Evolutionary conservation across 2,797 vertebrate genomes (phyloP).

Genomic region (Pangasius larnaudii): DNA sequence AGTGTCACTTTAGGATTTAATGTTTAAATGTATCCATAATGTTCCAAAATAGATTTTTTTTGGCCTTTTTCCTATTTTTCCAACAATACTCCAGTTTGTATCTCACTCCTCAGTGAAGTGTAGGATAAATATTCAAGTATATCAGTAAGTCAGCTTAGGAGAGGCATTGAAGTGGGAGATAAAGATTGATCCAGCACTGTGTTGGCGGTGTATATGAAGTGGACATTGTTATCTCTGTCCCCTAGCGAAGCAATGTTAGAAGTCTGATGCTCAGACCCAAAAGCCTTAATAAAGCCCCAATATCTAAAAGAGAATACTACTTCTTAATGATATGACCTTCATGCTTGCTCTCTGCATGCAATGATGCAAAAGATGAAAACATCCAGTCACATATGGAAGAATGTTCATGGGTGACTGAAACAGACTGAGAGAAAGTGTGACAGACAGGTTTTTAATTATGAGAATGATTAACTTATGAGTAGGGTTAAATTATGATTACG

Average conservation of each 20-base stretch:
- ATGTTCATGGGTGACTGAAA: background rate
- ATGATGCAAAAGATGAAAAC: conserved; percentile 48
- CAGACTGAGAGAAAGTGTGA: background rate
- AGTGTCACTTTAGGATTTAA: background rate
- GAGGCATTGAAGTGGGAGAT: conserved; percentile 63
- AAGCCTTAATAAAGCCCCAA: conserved; percentile 55
- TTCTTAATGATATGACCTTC: conserved; percentile 59
- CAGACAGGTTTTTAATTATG: background rate
- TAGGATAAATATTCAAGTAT: conserved; percentile 35
- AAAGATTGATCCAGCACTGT: conserved; percentile 60
- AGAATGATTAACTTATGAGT: background rate
- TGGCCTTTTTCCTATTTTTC: background rate
- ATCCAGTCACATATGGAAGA: background rate
- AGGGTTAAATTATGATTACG: background rate
- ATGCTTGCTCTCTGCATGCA: conserved; percentile 42
- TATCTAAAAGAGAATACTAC: conserved; percentile 57
- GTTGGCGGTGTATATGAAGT: conserved; percentile 48
- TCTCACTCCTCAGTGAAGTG: background rate
- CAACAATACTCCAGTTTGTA: background rate
- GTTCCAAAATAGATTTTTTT: background rate
- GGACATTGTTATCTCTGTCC: conserved; percentile 65
- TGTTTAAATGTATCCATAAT: background rate
- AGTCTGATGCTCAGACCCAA: conserved; percentile 17
- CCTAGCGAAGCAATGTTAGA: conserved; percentile 48
- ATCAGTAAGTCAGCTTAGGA: conserved; percentile 23